Evolutionary conservation across 1,140 invertebrate genomes (phyloP).

Genomic region (Sarcophaga peregrina): DNA sequence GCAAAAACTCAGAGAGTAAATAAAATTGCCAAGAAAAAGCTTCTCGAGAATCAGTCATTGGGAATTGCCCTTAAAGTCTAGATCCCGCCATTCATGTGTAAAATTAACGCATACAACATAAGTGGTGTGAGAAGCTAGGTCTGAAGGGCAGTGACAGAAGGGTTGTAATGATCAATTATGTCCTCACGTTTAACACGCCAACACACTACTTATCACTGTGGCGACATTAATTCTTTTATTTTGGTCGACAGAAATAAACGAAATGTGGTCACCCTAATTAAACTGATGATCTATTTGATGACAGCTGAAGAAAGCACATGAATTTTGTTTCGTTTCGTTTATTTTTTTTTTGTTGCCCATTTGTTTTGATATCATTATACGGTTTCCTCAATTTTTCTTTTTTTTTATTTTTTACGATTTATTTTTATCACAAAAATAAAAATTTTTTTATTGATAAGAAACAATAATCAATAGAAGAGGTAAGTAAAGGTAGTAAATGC

Average conservation of each 20-base stretch:
- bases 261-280: conserved; percentile 14
- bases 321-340: background rate
- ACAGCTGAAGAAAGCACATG: background rate
- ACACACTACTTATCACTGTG: too few species aligned
- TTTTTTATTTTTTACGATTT: background rate
- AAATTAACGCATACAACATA: too few species aligned
- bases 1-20: too few species aligned
- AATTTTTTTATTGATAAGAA: conserved; percentile 15
- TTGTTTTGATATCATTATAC: background rate
- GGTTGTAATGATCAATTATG: too few species aligned
- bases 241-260: background rate
- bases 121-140: too few species aligned
- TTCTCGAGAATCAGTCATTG: too few species aligned
- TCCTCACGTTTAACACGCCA: too few species aligned
- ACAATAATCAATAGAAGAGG: conserved; percentile 32
- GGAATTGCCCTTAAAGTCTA: too few species aligned
- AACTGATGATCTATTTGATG: background rate
- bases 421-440: conserved; percentile 24
- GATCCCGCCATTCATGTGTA: too few species aligned
- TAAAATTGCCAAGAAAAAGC: too few species aligned
- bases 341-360: background rate
- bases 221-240: too few species aligned
- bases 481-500: conserved; percentile 19
- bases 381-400: background rate
- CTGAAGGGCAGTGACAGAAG: too few species aligned